Evolutionary conservation across 2,888 invertebrate species (phyloP), one percentile per base, ranked within the genome.

Genomic region (Oscheius sp.): DNA sequence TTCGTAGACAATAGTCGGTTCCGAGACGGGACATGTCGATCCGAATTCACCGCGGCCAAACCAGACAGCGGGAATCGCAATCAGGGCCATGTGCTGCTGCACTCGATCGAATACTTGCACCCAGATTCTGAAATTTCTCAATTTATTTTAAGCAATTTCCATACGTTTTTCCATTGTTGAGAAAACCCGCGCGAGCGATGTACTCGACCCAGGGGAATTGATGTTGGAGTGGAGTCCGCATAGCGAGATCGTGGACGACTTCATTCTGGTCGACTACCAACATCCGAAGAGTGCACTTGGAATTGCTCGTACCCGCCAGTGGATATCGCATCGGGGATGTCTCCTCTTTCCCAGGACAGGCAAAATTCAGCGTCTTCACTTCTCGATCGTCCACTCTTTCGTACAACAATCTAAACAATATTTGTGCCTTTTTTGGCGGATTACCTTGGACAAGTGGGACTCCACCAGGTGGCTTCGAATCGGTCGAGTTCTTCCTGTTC

Each of bases 391-490:
- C 91, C 1, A 91, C 91, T 81, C 91, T 91, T 86, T 92, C 92
- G 80, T 91, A 92, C 53, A 92, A 82, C 45, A 92, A 89, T 55
- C 80, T 69, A 35, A 25, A 64, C 2, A 29, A 29, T n/a, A 18
- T 18, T 18, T 13, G n/a, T 1, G 29, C 3, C 2, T 23, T 16
- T 27, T 18, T 12, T n/a, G 18, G 13, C 23, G 27, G 7, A 6
- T 1, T n/a, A 79, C 74, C 77, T 69, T 13, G 55, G 46, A 2
- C 64, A 16, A 16, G 91, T 91, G 0, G 95, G 95, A 87, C 95
- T 95, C 98, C 99, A 99, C 98, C 98, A 99, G 89, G 95, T 96
- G 0, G 97, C 98, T 73, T 94, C 94, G 89, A 95, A 98, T 45
- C 96, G 91, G 80, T 94, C 94, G 90, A 99, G 97, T 90, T 99